phyloP scores from a whole-genome alignment of 2,113 vertebrate species.

The Paracanthobrama guichenoti region DNA sequence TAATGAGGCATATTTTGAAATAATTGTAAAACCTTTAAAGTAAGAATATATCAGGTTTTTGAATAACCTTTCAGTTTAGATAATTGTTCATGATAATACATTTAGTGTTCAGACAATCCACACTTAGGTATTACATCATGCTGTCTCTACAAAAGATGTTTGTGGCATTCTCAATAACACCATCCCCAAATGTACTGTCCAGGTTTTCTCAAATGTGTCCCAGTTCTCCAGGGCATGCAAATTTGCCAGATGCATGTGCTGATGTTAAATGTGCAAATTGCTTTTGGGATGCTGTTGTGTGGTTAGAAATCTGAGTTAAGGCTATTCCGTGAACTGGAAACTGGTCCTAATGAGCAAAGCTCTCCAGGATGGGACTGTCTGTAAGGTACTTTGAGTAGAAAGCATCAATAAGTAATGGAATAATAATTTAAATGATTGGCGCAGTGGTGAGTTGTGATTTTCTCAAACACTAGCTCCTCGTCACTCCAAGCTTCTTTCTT shows the following conservation, averaged over 20 bases:
- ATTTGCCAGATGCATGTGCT: constrained; percentile 15
- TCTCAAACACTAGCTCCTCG: not conserved
- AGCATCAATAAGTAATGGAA: not conserved
- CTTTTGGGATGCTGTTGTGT: not conserved
- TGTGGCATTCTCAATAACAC: not conserved
- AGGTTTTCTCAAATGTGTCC: constrained; percentile 7
- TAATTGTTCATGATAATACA: not conserved
- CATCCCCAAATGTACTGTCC: constrained; percentile 16
- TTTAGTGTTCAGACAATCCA: not conserved
- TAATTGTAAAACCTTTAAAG: not conserved
- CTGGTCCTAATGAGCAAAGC: not conserved
- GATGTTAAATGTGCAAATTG: not conserved
- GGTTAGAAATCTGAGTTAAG: not conserved
- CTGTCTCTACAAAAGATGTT: not conserved
- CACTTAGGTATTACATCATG: constrained; percentile 8
- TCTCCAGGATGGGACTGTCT: not conserved
- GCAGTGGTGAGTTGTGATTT: not conserved
- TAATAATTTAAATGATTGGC: not conserved
- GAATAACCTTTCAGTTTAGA: not conserved
- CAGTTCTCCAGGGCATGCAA: not conserved
- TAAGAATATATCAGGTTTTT: not conserved
- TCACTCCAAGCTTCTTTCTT: not conserved
- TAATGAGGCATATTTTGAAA: not conserved
- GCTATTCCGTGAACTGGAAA: not conserved
- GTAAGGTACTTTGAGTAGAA: not conserved